Evolutionary conservation across 2,888 invertebrate species (phyloP).

Genomic region (Cryptus viduatorius): DNA sequence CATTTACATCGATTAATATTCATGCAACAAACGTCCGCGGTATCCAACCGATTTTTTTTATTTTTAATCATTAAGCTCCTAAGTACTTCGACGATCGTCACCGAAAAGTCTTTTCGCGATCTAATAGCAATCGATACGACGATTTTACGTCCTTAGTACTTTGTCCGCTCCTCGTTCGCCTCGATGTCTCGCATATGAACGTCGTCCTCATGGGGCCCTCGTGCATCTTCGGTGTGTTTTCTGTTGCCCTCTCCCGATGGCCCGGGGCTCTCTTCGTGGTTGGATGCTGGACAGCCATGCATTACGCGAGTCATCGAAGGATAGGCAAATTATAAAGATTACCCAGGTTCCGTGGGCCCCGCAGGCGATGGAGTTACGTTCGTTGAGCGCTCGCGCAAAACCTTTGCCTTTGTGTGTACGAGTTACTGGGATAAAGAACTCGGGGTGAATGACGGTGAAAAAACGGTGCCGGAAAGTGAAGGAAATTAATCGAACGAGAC

Average conservation of each 20-base stretch:
- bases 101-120: not conserved
- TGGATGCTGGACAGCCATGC: slow-evolving; percentile 70
- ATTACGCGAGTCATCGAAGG: slow-evolving; percentile 75
- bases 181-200: not conserved
- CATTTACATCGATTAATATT: not conserved
- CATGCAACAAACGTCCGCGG: not conserved
- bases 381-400: slow-evolving; percentile 33
- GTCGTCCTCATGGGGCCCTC: slow-evolving; percentile 1
- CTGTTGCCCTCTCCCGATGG: slow-evolving; percentile 19
- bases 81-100: not conserved
- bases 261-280: slow-evolving; percentile 67
- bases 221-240: slow-evolving; percentile 25
- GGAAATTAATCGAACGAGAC: slow-evolving; percentile 37
- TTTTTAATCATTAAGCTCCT: not conserved
- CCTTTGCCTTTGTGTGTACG: slow-evolving; percentile 35
- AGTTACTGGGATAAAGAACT: not conserved
- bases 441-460: not conserved
- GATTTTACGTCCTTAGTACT: not conserved
- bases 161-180: slow-evolving; percentile 4
- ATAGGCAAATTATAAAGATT: slow-evolving; percentile 76
- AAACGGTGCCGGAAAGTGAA: not conserved
- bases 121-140: not conserved
- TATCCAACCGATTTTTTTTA: not conserved
- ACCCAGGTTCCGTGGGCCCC: slow-evolving; percentile 56
- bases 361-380: slow-evolving; percentile 56